Conservation (phyloP, 1,140 invertebrate genomes). For the Leptonema lineaticorne region DNA sequence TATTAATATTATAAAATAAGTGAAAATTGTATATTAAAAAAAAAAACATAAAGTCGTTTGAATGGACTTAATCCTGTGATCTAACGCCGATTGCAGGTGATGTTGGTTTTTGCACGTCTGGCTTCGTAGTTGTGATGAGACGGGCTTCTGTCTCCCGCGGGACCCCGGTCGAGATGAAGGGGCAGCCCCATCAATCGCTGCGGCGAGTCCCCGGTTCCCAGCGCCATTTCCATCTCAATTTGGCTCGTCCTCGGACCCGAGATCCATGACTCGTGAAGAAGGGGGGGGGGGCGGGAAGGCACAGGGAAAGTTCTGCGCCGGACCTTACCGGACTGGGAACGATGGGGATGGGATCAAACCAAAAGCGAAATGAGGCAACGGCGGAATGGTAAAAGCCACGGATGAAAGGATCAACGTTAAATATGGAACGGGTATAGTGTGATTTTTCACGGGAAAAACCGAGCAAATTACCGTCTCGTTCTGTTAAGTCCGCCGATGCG, state of each 20-base stretch:
- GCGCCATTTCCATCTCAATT: conserved; percentile 42
- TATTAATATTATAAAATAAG: too few species aligned
- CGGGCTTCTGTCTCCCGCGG: neutral
- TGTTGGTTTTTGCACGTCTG: neutral
- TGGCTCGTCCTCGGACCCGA: conserved; percentile 18
- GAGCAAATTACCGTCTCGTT: conserved; percentile 1
- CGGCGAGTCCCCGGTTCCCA: conserved; percentile 35
- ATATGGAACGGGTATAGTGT: conserved; percentile 15
- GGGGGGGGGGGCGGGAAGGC: neutral
- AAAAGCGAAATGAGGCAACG: neutral
- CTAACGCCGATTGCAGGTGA: too few species aligned
- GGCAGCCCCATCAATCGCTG: conserved; percentile 35
- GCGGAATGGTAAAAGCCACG: neutral
- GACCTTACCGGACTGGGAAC: neutral
- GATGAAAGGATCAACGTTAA: conserved; percentile 29
- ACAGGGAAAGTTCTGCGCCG: neutral
- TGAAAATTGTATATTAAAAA: too few species aligned
- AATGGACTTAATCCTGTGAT: too few species aligned
- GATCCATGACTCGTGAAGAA: neutral
- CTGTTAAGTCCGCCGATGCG: neutral
- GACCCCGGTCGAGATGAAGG: conserved; percentile 31
- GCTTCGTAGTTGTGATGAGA: conserved; percentile 8
- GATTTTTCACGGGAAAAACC: conserved; percentile 17
- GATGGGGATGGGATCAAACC: neutral
- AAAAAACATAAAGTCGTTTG: too few species aligned